phyloP scores from a whole-genome alignment of 92 coral and sea anemone genomes.

The Meandrina meandrites region DNA sequence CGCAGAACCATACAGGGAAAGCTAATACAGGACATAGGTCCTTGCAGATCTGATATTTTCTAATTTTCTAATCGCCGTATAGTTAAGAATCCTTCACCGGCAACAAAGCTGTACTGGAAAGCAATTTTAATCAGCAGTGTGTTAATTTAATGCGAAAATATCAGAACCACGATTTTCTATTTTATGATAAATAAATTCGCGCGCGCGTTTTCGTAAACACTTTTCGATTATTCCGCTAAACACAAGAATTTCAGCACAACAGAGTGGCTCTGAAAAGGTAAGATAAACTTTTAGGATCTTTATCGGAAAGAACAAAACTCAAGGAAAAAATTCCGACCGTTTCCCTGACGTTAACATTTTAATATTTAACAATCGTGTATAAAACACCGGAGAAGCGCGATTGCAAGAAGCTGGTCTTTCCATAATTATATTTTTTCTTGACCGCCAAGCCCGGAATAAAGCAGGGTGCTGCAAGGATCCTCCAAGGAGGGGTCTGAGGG shows the following conservation, averaged over 20 bases:
- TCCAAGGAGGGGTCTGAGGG: neutral
- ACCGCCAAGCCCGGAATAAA: too few species aligned
- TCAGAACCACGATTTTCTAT: neutral
- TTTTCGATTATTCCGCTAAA: neutral
- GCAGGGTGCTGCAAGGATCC: too few species aligned
- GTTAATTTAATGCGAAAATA: neutral
- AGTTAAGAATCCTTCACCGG: neutral
- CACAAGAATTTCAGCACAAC: neutral
- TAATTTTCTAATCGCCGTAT: neutral
- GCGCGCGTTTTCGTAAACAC: neutral
- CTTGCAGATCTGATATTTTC: neutral
- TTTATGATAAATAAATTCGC: too few species aligned
- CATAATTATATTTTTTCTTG: too few species aligned
- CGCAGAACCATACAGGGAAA: neutral
- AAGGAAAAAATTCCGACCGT: too few species aligned
- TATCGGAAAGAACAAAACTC: too few species aligned
- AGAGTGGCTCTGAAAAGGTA: too few species aligned
- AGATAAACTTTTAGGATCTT: too few species aligned
- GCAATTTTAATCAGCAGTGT: neutral
- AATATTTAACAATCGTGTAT: too few species aligned
- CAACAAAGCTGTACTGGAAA: neutral
- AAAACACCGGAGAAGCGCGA: too few species aligned
- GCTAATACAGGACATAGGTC: neutral
- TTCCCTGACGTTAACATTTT: too few species aligned
- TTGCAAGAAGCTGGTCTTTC: too few species aligned